These are phyloP conservation scores for Zygaena filipendulae DNA, from an alignment of 2,888 invertebrate species.

Conservation along the genomic window DNA sequence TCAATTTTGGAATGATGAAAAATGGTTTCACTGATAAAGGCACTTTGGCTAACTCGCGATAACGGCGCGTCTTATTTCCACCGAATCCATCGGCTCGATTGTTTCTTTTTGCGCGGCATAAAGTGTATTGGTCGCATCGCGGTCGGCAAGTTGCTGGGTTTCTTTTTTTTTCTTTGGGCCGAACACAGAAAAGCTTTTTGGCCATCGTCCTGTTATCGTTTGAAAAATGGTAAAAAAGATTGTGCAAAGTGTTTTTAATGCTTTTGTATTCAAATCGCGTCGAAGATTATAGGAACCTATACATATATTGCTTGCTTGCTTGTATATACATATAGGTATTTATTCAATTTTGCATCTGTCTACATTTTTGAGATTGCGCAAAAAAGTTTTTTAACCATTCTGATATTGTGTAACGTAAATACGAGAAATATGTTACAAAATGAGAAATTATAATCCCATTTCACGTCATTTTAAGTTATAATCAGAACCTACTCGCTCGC, in stretches of 20 bases:
- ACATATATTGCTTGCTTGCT: too few relatives aligned
- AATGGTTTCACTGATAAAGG: slow-evolving; percentile 24
- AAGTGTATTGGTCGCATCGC: slow-evolving; percentile 56
- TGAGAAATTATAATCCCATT: too few relatives aligned
- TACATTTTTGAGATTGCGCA: too few relatives aligned
- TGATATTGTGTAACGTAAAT: too few relatives aligned
- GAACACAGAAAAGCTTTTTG: slow-evolving; percentile 67
- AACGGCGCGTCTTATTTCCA: slow-evolving; percentile 19
- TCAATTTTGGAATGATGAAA: too few relatives aligned
- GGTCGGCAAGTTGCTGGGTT: slow-evolving; percentile 30
- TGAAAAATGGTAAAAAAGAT: slow-evolving; percentile 36
- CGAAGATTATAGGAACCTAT: slow-evolving; percentile 19
- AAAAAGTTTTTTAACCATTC: too few relatives aligned
- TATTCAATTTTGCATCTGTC: too few relatives aligned
- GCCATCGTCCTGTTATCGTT: slow-evolving; percentile 50
- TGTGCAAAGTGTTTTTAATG: slow-evolving; percentile 28
- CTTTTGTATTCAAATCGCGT: slow-evolving; percentile 47
- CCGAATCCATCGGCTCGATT: slow-evolving; percentile 26
- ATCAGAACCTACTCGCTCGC: too few relatives aligned
- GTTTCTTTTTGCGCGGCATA: slow-evolving; percentile 34
- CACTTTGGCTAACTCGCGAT: slow-evolving; percentile 20
- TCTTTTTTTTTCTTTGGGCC: slow-evolving; percentile 31
- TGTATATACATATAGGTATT: too few relatives aligned
- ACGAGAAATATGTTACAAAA: too few relatives aligned
- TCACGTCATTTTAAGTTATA: too few relatives aligned